Conservation (phyloP, 1,140 invertebrate genomes). For the Drosophila sturtevanti region DNA sequence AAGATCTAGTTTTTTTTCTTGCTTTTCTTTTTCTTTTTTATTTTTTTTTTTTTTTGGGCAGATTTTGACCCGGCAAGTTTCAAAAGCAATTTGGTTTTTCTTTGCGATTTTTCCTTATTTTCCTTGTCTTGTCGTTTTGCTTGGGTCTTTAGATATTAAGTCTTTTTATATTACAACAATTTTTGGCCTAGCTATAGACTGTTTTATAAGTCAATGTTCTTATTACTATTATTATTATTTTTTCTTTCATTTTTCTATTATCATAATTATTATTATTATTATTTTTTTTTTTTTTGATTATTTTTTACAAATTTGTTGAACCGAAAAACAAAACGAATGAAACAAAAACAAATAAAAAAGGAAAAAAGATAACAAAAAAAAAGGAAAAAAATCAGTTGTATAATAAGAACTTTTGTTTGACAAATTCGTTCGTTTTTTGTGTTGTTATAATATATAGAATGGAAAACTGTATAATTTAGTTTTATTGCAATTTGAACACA, state of each 20-base stretch:
- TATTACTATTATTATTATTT: constrained; percentile 4
- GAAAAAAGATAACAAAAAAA: not conserved
- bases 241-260: not conserved
- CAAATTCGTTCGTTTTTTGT: not conserved
- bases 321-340: no score
- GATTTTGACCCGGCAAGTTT: constrained; percentile 45
- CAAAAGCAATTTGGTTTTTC: not conserved
- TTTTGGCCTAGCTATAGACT: constrained; percentile 44
- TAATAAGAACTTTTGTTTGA: not conserved
- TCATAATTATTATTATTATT: not conserved
- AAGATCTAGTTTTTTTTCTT: not conserved
- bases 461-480: not conserved
- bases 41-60: not conserved
- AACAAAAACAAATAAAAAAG: not conserved
- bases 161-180: constrained; percentile 41
- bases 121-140: constrained; percentile 24
- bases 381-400: not conserved
- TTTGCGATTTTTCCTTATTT: no score
- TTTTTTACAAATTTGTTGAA: not conserved
- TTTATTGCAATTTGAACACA: constrained; percentile 2
- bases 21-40: no score
- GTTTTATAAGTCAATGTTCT: constrained; percentile 18
- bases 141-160: constrained; percentile 53
- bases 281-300: not conserved
- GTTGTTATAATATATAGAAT: constrained; percentile 1